Conservation (phyloP, 2,888 invertebrate genomes). For the Rhagophthalmus giganteus region DNA sequence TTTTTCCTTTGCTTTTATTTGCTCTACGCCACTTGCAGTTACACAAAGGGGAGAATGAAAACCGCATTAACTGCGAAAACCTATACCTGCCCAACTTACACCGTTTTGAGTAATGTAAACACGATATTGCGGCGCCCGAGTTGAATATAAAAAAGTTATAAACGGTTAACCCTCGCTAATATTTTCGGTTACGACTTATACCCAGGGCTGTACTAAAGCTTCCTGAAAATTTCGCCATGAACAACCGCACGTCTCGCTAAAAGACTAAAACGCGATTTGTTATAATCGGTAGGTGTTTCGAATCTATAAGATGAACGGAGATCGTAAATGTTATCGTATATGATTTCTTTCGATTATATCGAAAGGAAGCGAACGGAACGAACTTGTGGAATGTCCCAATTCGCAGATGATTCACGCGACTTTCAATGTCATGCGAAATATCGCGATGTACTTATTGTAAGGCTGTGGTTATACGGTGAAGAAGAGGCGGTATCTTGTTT, state of each 20-base stretch:
- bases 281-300: neutral
- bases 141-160: conserved; percentile 14
- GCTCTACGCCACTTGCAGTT: conserved; percentile 5
- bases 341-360: neutral
- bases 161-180: neutral
- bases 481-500: no score
- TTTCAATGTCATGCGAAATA: no score
- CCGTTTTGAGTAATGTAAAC: conserved; percentile 21
- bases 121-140: conserved; percentile 16
- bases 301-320: neutral
- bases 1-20: conserved; percentile 18
- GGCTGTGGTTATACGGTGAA: no score
- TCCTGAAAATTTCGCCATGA: neutral
- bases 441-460: no score
- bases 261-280: neutral
- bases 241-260: neutral
- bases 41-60: conserved; percentile 24
- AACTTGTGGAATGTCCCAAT: no score
- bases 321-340: neutral
- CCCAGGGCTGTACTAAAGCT: neutral
- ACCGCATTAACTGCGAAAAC: conserved; percentile 23
- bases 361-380: no score
- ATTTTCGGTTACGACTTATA: neutral
- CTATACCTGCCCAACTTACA: conserved; percentile 12
- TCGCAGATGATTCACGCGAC: no score